Evolutionary conservation across 2,113 vertebrate genomes (phyloP), one percentile per base, ranked within the genome.

Genomic region (Tragelaphus imberbis): DNA sequence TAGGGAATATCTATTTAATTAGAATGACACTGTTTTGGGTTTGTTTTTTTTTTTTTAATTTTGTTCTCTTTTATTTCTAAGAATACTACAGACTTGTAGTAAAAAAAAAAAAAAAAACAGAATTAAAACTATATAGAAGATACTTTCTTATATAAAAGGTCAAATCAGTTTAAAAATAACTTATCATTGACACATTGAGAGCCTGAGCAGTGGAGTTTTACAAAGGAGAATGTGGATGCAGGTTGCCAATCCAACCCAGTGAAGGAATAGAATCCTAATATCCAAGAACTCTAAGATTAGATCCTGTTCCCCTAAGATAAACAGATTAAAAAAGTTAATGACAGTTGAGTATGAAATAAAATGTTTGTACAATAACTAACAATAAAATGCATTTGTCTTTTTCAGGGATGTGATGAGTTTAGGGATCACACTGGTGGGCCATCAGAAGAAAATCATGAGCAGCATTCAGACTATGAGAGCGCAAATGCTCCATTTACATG

Each of bases 381-480:
- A 53, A 93, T 40, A 75, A 91, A 90, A 25, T 79, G 28, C 56
- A 53, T 97, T 98, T 98, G 98, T 98, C 95, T 98, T 99, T 98
- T 95, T 91, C 99, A 99, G 99, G 98, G 99, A 99, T 98, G 99
- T 99, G 98, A 99, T 99, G 99, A 99, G 99, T 98, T 99, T 99
- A 99, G 99, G 99, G 95, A 99, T 99, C 99, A 99, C 99, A 94
- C 99, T 99, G 98, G 99, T 99, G 98, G 99, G 99, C 97, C 99
- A 99, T 99, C 99, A 99, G 98, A 99, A 99, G 99, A 99, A 99
- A 99, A 99, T 99, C 98, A 99, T 99, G 99, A 99, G 99, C 99
- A 99, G 99, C 99, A 99, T 99, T 99, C 99, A 99, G 99, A 99
- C 99, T 99, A 99, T 99, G 99, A 99, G 99, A 99, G 99, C 99